Evolutionary conservation across 2,113 vertebrate species (phyloP), one percentile per base, ranked within the genome.

Genomic region (Spizaetus ornatus): DNA sequence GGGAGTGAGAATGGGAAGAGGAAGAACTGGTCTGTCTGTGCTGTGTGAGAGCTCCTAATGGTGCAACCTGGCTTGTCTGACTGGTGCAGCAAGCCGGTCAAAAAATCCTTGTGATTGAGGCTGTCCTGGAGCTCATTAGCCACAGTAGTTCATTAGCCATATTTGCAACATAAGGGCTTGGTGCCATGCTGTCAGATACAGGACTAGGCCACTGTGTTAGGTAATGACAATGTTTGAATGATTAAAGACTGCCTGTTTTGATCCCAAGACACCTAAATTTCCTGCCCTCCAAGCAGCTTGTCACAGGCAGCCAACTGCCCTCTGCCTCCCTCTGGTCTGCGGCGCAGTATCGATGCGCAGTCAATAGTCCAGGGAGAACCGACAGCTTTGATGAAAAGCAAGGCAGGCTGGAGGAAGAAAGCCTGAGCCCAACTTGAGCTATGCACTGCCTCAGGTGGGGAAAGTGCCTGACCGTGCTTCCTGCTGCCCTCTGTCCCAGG

Each of bases 1-100:
- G 19, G 2, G 13, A 67, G 4, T 16, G 16, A 48, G 29, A 78
- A 78, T 0, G 0, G 0, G 1, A 6, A 77, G 56, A 82, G 29
- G 26, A 91, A 77, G 9, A 91, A 45, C 12, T 32, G 26, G 29
- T 34, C 11, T 66, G 31, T 43, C 36, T 77, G 20, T 63, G 32
- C 38, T 20, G 5, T 50, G 10, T 66, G 11, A 90, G 25, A 67
- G 12, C 5, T 91, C 47, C 32, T 82, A 29, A 38, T 45, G 16
- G 32, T 59, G 45, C 2, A 4, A 10, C 19, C 17, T 65, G 26
- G 10, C 50, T 67, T 59, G 19, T 29, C 32, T 61, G 20, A 25
- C 29, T 15, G 13, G 22, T 74, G 36, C 20, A 23, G 31, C 8
- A 8, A 85, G 55, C 42, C 63, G 13, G 11, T 38, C 50, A 63